Evolutionary conservation across 2,888 invertebrate species (phyloP).

Genomic region (Coremacera marginata): DNA sequence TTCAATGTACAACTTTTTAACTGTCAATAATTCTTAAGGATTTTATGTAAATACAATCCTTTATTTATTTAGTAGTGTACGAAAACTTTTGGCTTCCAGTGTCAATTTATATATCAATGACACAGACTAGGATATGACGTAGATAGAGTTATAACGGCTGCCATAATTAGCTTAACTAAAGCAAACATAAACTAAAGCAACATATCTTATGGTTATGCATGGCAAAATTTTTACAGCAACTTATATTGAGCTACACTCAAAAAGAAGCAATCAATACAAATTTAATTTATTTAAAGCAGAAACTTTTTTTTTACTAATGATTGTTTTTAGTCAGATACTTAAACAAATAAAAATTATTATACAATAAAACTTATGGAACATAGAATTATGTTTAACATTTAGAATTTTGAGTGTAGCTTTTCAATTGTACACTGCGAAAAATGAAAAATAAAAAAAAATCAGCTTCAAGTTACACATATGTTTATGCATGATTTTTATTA

Average conservation of each 20-base stretch:
- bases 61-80: not conserved
- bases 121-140: not conserved
- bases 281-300: no score
- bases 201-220: not conserved
- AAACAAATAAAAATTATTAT: not conserved
- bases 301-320: no score
- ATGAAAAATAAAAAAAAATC: not conserved
- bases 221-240: not conserved
- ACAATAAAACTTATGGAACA: not conserved
- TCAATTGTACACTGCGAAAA: not conserved
- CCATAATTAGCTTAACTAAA: not conserved
- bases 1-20: no score
- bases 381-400: not conserved
- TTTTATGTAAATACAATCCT: no score
- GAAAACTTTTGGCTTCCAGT: slow-evolving; percentile 4
- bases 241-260: not conserved
- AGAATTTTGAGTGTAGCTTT: not conserved
- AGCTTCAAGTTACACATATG: slow-evolving; percentile 7
- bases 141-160: not conserved
- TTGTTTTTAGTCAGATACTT: no score
- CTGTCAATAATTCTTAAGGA: no score
- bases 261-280: no score
- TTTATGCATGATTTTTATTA: slow-evolving; percentile 11
- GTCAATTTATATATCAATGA: no score
- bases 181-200: not conserved